Conservation (phyloP, 2,888 invertebrate genomes). For the Willowsia nigromaculata region DNA sequence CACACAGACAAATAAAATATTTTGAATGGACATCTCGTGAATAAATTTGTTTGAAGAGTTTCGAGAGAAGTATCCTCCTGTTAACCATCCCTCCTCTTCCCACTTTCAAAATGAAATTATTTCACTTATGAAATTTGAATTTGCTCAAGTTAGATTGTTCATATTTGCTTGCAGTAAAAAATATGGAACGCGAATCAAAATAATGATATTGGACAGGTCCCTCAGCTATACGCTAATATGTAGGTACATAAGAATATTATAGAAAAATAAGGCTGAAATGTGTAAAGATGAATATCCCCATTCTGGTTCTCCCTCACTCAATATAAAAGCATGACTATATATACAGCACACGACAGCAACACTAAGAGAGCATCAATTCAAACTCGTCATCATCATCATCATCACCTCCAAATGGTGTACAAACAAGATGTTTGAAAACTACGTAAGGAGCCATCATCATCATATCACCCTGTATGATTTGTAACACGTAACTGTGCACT, state of each 20-base stretch:
- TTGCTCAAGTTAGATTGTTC: conserved; percentile 48
- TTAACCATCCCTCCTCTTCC: neutral
- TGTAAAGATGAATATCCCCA: neutral
- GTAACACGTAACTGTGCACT: conserved; percentile 4
- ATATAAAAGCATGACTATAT: neutral
- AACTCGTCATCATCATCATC: neutral
- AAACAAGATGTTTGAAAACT: conserved; percentile 32
- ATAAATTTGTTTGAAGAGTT: neutral
- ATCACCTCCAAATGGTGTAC: neutral
- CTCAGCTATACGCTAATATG: neutral
- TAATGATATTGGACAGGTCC: neutral
- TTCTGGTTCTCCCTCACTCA: neutral
- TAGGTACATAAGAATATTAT: neutral
- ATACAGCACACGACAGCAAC: neutral
- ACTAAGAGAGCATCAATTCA: neutral
- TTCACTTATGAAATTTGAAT: conserved; percentile 54
- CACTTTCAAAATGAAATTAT: conserved; percentile 56
- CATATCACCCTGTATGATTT: neutral
- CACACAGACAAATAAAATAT: conserved; percentile 20
- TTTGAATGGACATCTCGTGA: neutral
- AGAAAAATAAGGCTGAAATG: neutral
- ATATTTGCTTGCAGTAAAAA: conserved; percentile 29
- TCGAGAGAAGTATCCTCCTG: neutral
- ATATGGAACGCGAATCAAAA: conserved; percentile 5
- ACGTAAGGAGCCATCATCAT: conserved; percentile 4